Evolutionary conservation across 2,113 vertebrate genomes (phyloP).

Genomic region (Oostethus manadensis): DNA sequence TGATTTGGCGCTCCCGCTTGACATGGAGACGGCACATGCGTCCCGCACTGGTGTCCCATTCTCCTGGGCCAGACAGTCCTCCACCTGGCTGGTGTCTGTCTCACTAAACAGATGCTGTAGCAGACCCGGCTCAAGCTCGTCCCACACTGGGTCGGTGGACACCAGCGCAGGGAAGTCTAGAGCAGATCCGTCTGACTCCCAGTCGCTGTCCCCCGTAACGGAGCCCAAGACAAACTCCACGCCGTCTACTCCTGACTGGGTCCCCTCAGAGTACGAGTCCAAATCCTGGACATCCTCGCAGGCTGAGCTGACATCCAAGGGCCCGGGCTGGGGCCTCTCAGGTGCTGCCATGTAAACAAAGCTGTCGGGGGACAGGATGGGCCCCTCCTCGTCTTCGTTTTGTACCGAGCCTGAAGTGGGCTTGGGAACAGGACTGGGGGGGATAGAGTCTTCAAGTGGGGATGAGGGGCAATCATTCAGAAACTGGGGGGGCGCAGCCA

Average conservation of each 20-base stretch:
- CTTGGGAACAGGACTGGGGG: slow-evolving; percentile 70
- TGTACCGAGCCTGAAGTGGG: slow-evolving; percentile 36
- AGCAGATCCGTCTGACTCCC: slow-evolving; percentile 71
- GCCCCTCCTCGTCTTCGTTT: slow-evolving; percentile 61
- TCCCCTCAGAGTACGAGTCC: slow-evolving; percentile 72
- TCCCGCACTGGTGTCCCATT: too few species aligned
- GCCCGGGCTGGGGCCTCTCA: slow-evolving; percentile 57
- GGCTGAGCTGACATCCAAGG: slow-evolving; percentile 57
- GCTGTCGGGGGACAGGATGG: slow-evolving; percentile 68
- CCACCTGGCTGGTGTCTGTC: slow-evolving; percentile 22
- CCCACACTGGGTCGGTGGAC: slow-evolving; percentile 60
- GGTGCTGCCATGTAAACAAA: slow-evolving; percentile 79
- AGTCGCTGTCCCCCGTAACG: slow-evolving; percentile 73
- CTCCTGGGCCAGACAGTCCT: slow-evolving; percentile 5
- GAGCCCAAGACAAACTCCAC: slow-evolving; percentile 72
- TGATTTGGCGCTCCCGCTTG: slow-evolving; percentile 16
- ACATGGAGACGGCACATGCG: slow-evolving; percentile 15
- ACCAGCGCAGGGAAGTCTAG: slow-evolving; percentile 46
- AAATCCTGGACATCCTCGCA: slow-evolving; percentile 64
- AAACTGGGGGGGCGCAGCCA: slow-evolving; percentile 62
- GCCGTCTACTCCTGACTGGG: slow-evolving; percentile 68
- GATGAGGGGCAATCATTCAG: slow-evolving; percentile 64
- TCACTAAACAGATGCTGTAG: slow-evolving; percentile 65
- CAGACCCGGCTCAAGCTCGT: slow-evolving; percentile 68
- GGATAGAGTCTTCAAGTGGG: slow-evolving; percentile 55